Conservation (phyloP, 2,113 vertebrate species). For the Pao palembangensis region DNA sequence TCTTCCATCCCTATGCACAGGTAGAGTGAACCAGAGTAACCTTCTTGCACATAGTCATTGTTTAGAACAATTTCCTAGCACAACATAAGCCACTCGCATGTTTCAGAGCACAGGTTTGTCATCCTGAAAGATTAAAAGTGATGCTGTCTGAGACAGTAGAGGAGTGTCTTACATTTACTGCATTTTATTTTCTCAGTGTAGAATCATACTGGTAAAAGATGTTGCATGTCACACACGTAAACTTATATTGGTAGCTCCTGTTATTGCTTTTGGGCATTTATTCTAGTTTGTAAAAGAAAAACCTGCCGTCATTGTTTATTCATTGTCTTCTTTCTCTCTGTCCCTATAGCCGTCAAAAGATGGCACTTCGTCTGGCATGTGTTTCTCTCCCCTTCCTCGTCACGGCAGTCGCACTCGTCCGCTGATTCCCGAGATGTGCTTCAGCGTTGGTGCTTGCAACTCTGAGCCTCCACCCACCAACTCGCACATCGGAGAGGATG, state of each 20-base stretch:
- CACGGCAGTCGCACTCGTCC: slow-evolving; percentile 82
- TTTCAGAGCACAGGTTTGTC: too few relatives aligned
- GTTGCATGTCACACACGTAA: too few relatives aligned
- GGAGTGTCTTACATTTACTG: too few relatives aligned
- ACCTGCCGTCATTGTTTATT: neutral
- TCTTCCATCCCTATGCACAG: slow-evolving; percentile 85
- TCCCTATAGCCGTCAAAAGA: slow-evolving; percentile 74
- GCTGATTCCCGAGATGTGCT: slow-evolving; percentile 96
- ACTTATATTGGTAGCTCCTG: too few relatives aligned
- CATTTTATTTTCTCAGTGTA: too few relatives aligned
- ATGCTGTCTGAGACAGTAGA: too few relatives aligned
- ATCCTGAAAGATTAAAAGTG: too few relatives aligned
- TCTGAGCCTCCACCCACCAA: slow-evolving; percentile 87
- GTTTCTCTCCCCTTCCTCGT: slow-evolving; percentile 50
- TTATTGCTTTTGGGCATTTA: neutral
- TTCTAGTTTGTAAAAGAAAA: neutral
- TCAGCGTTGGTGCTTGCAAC: slow-evolving; percentile 85
- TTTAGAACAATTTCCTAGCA: too few relatives aligned
- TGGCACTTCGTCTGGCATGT: neutral
- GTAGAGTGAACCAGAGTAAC: slow-evolving; percentile 36
- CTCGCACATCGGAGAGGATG: slow-evolving; percentile 85
- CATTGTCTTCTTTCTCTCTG: neutral
- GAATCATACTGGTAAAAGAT: too few relatives aligned
- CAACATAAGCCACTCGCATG: too few relatives aligned
- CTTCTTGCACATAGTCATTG: neutral